Percentiles rank a stretch among this genome's conserved stretches.
Evolutionary conservation across 2,888 invertebrate species (phyloP).

Genomic region (Pediacus dermestoides): DNA sequence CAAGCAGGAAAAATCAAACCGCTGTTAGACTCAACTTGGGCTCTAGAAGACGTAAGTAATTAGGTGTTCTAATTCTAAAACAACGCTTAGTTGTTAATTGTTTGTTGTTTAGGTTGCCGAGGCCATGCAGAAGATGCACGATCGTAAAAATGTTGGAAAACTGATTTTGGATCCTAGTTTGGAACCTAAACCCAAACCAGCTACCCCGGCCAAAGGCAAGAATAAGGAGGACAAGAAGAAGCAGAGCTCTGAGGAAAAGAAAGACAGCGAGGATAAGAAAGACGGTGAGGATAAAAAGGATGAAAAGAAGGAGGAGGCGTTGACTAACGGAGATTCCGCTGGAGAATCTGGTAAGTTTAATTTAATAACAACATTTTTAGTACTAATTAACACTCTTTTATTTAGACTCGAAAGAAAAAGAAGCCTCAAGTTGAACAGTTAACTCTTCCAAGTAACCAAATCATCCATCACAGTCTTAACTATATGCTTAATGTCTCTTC

Average conservation of each 20-base stretch:
- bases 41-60: constrained; percentile 74
- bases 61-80: constrained; percentile 8
- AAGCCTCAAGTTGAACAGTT: constrained; percentile 28
- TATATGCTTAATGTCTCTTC: too few species aligned
- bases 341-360: constrained; percentile 50
- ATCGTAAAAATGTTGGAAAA: constrained; percentile 87
- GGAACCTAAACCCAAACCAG: constrained; percentile 76
- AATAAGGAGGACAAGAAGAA: constrained; percentile 69
- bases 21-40: constrained; percentile 80
- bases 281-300: constrained; percentile 52
- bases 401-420: constrained; percentile 58
- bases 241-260: constrained; percentile 65
- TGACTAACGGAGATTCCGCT: constrained; percentile 55
- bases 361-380: not conserved
- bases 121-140: constrained; percentile 91
- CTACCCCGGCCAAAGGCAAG: constrained; percentile 73
- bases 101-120: constrained; percentile 64
- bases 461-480: too few species aligned
- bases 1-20: constrained; percentile 76
- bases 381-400: constrained; percentile 24
- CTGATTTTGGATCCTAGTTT: constrained; percentile 76
- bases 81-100: not conserved
- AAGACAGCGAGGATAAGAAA: constrained; percentile 52
- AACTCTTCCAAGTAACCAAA: too few species aligned
- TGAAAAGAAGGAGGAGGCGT: constrained; percentile 38